Conservation (phyloP, 2,113 vertebrate genomes). For the Equus quagga region DNA sequence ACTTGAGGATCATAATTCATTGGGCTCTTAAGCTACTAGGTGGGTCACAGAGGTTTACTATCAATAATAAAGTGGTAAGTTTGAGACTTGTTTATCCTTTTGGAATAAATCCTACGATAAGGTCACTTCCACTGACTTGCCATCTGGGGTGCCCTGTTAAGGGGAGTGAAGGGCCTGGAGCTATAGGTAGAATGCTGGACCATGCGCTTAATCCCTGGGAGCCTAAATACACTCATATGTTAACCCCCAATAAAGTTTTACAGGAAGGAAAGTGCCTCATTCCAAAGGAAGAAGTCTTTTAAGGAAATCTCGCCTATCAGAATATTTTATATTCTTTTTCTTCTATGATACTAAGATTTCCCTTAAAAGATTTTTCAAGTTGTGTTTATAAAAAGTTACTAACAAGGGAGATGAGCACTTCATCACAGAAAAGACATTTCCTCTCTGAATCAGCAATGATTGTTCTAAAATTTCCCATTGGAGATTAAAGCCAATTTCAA, state of each 20-base stretch:
- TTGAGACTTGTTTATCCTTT: neutral
- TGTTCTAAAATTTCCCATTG: neutral
- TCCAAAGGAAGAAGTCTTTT: neutral
- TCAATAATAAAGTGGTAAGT: neutral
- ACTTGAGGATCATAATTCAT: neutral
- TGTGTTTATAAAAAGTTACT: neutral
- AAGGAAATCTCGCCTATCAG: neutral
- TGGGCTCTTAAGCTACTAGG: neutral
- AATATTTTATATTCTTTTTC: neutral
- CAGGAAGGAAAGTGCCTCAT: neutral
- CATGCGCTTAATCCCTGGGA: neutral
- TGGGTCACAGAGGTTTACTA: neutral
- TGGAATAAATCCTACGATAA: neutral
- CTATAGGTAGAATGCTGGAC: neutral
- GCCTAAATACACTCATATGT: neutral
- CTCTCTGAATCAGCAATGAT: neutral
- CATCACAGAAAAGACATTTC: neutral
- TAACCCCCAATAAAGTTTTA: neutral
- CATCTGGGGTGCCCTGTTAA: neutral
- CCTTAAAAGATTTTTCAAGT: conserved; percentile 5
- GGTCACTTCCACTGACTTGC: neutral
- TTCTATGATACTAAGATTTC: neutral
- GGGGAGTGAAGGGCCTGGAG: neutral
- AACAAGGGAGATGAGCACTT: neutral
- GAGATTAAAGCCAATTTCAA: neutral